Percentiles rank a stretch among this genome's conserved stretches.
These are phyloP conservation scores for Drosophila ficusphila DNA, from an alignment of 1,140 invertebrate genomes.

Conservation along the genomic window DNA sequence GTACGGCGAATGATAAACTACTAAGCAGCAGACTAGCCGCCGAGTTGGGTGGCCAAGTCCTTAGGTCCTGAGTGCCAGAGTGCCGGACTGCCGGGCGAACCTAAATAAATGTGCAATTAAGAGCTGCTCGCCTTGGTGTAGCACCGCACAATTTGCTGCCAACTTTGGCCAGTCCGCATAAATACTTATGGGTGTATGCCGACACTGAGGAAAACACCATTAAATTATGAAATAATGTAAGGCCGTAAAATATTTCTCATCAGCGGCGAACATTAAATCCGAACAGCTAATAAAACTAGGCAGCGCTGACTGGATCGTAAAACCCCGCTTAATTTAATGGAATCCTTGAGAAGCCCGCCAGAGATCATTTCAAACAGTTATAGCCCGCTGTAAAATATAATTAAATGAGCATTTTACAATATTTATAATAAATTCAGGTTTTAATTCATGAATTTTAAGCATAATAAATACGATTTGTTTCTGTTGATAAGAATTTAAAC, in stretches of 20 bases:
- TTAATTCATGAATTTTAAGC: too few relatives aligned
- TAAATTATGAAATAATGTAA: background rate
- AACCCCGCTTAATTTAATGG: background rate
- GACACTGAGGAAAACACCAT: slow-evolving; percentile 17
- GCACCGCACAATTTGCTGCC: slow-evolving; percentile 77
- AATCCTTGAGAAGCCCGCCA: background rate
- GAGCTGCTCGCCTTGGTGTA: slow-evolving; percentile 78
- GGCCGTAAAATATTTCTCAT: background rate
- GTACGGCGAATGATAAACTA: slow-evolving; percentile 78
- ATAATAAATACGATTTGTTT: too few relatives aligned
- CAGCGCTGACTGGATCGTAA: background rate
- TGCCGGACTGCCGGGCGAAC: slow-evolving; percentile 54
- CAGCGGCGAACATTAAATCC: background rate
- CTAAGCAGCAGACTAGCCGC: slow-evolving; percentile 58
- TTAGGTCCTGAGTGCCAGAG: slow-evolving; percentile 3
- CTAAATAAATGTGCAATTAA: slow-evolving; percentile 83
- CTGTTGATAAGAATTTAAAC: too few relatives aligned
- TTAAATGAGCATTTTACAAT: background rate
- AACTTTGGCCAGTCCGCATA: slow-evolving; percentile 58
- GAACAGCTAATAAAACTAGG: background rate
- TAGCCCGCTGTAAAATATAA: background rate
- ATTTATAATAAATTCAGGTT: too few relatives aligned
- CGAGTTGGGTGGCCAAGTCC: background rate
- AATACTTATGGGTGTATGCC: slow-evolving; percentile 35
- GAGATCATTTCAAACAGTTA: too few relatives aligned